Evolutionary conservation across 2,888 invertebrate genomes (phyloP), one percentile per base, ranked within the genome.

Genomic region (Lampropteryx suffumata): DNA sequence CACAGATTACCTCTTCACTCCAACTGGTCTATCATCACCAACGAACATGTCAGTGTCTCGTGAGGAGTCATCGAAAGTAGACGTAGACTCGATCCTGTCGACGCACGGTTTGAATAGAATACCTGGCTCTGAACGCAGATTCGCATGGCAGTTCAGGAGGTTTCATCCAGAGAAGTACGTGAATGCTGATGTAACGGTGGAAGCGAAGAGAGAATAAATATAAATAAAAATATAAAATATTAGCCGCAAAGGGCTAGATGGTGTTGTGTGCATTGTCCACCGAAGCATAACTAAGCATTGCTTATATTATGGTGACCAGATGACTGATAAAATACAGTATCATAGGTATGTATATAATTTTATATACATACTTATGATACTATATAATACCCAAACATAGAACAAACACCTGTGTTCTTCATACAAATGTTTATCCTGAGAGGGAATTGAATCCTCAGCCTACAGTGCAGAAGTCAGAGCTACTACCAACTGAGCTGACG

Each of bases 101-200:
- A 71, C 79, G 0, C 82, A 84, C 0, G 76, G 67, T 2, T 61
- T 84, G 28, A 79, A 71, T 12, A 72, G 79, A 10, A 73, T 55
- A 3, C n/a, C n/a, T n/a, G 76, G 69, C 0, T 87, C 87, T 0
- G 84, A 82, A 45, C 78, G 79, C 44, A 88, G 86, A 44, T 77
- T 74, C 7, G 87, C 87, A 0, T 89, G 89, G 89, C 75, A 82
- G 13, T 89, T 80, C 24, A 79, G 63, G 26, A 75, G 76, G 52
- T 82, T 79, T 33, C 61, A 75, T 2, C 82, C 80, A 0, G 81
- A 81, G 37, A 75, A 67, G 12, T 72, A 73, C 55, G 53, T 70
- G 1, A 37, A 51, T 32, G 33, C 24, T 29, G 43, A 57, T 2
- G 30, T 24, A 13, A 47, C 40, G n/a, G 37, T 41, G 11, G 52